These are phyloP conservation scores for Caenorhabditis remanei DNA, from an alignment of 1,140 invertebrate genomes.

Conservation along the genomic window DNA sequence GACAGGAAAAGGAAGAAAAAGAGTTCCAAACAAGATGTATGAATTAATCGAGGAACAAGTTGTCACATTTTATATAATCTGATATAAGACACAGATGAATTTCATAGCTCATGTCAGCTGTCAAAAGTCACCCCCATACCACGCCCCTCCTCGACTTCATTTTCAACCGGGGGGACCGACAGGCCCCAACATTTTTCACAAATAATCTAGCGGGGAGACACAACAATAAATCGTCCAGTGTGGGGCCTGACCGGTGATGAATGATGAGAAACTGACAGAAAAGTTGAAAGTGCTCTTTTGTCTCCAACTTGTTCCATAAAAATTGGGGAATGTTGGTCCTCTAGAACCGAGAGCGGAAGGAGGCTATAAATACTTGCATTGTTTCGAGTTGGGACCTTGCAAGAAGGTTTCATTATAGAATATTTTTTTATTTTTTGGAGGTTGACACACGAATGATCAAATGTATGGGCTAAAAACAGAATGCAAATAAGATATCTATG, in stretches of 20 bases:
- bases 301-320: background rate
- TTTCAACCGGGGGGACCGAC: background rate
- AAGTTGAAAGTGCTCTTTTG: slow-evolving; percentile 32
- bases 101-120: slow-evolving; percentile 46
- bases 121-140: slow-evolving; percentile 6
- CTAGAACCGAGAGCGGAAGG: background rate
- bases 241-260: background rate
- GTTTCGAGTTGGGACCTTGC: slow-evolving; percentile 1
- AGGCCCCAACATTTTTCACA: slow-evolving; percentile 10
- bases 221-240: slow-evolving; percentile 42
- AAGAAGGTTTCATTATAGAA: background rate
- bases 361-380: slow-evolving; percentile 24
- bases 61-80: slow-evolving; percentile 44
- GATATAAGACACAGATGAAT: slow-evolving; percentile 37
- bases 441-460: background rate
- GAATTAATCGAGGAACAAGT: slow-evolving; percentile 34
- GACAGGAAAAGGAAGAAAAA: background rate
- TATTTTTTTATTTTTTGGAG: background rate
- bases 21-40: slow-evolving; percentile 2
- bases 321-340: background rate
- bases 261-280: slow-evolving; percentile 46
- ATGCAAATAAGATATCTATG: background rate
- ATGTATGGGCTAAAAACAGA: background rate
- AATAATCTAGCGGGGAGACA: slow-evolving; percentile 14
- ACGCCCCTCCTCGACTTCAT: background rate